phyloP scores from a whole-genome alignment of 2,113 vertebrate species.

The cattle (Bos taurus) region ARS-UCD2.0 NC_037357.1:11412501-11413000 shows the following conservation, averaged over 20 bases:
- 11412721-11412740: neutral
- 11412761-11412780: neutral
- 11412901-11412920: neutral
- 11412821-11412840: neutral
- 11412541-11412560: neutral
- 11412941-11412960: neutral
- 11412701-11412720: neutral
- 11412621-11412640: neutral
- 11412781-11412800: neutral
- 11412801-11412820: neutral
- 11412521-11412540: neutral
- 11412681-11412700: neutral
- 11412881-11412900: neutral
- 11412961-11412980: neutral
- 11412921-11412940: neutral
- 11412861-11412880: neutral
- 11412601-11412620: neutral
- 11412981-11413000: neutral
- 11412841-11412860: neutral
- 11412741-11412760: neutral
- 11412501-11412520: neutral
- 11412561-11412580: neutral
- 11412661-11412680: neutral
- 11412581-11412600: neutral
- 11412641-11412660: neutral